A percentile compares a stretch with the other conserved stretches of the same genome.
Conservation (phyloP, 2,113 vertebrate species). For the Microcebus griseorufus region DNA sequence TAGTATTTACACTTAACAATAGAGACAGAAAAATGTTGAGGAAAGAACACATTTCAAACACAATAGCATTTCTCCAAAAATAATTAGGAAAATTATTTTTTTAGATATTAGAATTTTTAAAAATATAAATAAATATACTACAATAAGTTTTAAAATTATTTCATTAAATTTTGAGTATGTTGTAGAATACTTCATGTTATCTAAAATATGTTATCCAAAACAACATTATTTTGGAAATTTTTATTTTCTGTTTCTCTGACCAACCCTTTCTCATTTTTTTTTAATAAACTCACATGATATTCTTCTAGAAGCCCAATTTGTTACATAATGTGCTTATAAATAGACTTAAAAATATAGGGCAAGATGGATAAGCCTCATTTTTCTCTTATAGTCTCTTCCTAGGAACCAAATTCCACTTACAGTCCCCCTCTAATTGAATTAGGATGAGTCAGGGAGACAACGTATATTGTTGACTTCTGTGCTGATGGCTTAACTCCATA, state of each 20-base stretch:
- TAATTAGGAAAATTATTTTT: constrained; percentile 63
- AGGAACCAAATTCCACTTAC: constrained; percentile 58
- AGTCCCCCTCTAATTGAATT: constrained; percentile 44
- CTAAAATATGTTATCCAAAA: not conserved
- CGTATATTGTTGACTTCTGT: constrained; percentile 7
- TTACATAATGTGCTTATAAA: constrained; percentile 63
- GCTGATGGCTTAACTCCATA: not conserved
- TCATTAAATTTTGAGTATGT: not conserved
- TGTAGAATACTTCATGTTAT: not conserved
- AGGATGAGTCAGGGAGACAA: constrained; percentile 41
- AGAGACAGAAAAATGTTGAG: constrained; percentile 9
- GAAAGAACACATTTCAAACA: constrained; percentile 50
- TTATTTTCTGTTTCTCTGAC: not conserved
- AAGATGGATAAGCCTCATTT: constrained; percentile 68
- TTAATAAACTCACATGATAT: constrained; percentile 8
- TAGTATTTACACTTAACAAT: constrained; percentile 63
- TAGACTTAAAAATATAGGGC: constrained; percentile 72
- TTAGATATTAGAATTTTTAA: not conserved
- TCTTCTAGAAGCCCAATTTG: constrained; percentile 50
- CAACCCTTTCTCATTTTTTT: not conserved
- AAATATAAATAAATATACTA: not conserved
- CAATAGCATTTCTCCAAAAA: constrained; percentile 46
- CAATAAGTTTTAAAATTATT: not conserved
- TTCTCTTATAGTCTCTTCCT: constrained; percentile 66
- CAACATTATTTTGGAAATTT: not conserved